Evolutionary conservation across 37 sponge, comb jelly and placozoan species (phyloP).

Genomic region (Lycopodina hypogea): DNA sequence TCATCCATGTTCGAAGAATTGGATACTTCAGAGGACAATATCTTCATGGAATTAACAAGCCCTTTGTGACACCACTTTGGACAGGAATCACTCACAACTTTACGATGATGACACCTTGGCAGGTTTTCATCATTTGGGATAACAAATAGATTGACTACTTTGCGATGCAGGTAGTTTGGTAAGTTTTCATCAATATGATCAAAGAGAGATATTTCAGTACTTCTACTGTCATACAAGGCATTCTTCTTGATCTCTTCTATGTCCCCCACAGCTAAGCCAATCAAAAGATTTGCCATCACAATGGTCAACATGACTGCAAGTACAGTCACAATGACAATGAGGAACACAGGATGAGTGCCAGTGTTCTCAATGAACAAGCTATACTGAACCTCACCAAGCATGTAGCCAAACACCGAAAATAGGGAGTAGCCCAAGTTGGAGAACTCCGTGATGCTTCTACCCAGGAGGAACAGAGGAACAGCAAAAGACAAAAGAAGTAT

Average conservation of each 20-base stretch:
- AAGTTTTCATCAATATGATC: constrained; percentile 31
- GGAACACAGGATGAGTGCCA: constrained; percentile 8
- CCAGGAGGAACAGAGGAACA: constrained; percentile 54
- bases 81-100: too few species aligned
- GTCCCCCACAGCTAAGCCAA: constrained; percentile 92
- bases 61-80: too few species aligned
- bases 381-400: constrained; percentile 69
- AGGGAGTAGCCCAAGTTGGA: constrained; percentile 38
- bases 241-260: constrained; percentile 65
- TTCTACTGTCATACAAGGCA: constrained; percentile 52
- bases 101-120: too few species aligned
- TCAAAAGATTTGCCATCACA: constrained; percentile 74
- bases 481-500: constrained; percentile 70
- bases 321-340: not conserved
- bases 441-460: constrained; percentile 32
- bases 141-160: not conserved
- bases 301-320: constrained; percentile 30
- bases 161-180: constrained; percentile 13
- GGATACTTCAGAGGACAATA: too few species aligned
- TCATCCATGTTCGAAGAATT: too few species aligned
- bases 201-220: constrained; percentile 27
- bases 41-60: too few species aligned
- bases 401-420: constrained; percentile 49
- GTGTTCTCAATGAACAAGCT: constrained; percentile 3
- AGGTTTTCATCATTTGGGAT: too few species aligned